Base-by-base conservation (phyloP, 2,797 vertebrate species). In the Taenioides sp. region DNA sequence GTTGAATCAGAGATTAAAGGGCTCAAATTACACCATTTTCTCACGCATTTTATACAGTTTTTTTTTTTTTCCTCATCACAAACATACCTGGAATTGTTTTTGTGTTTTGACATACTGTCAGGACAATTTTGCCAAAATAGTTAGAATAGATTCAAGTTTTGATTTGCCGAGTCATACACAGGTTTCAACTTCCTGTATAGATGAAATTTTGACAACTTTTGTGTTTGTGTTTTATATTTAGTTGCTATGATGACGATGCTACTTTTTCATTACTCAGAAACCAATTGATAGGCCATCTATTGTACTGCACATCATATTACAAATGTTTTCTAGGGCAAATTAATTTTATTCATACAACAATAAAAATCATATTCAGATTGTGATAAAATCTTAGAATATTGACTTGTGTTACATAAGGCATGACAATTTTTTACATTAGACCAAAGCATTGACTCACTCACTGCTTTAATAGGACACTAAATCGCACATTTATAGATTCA, bases 321-420 rank as follows among this genome's bases (percentile, higher is more conserved):
- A 57, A 57, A 57, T 22, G 7, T 25, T 57, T 23, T 57, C 10
- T 57, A 57, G 23, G 10, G 1, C n/a, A 23, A 55, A 2, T 54
- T 10, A 9, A 22, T 54, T 57, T 57, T 57, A 57, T 5, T 23
- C 52, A 3, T 14, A 55, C 7, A 22, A 78, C 64, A 73, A 78
- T 78, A 69, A 70, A 80, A 82, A 84, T 86, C 78, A 83, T 84
- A 70, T 68, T 69, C 73, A 81, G 74, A 71, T 76, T 87, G 86
- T 79, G 77, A 71, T 60, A 76, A 67, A 58, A 71, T 62, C 57
- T 63, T 54, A 71, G 70, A 70, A 60, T 77, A 65, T 54, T 74
- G 68, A 81, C 5, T 31, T 2, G 12, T 59, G 57, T 57, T 50
- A 73, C 64, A 27, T 69, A 73, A 47, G 54, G 84, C 77, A 16